Evolutionary conservation across 2,797 vertebrate species (phyloP).

Genomic region (Falco berigora): DNA sequence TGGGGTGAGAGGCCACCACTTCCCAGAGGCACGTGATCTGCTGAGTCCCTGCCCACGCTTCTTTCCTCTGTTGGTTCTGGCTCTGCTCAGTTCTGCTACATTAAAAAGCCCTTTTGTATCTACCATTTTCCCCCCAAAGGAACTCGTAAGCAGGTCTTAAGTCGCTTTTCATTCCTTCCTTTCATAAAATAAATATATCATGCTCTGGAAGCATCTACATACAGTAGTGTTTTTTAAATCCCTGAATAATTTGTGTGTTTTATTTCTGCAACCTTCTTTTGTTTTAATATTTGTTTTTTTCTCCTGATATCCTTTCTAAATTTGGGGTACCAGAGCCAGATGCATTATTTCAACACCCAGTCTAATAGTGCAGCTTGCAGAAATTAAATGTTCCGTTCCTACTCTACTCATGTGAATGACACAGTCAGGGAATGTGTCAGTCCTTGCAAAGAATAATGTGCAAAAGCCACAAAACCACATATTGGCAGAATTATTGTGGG

Average conservation of each 20-base stretch:
- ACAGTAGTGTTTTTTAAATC: background rate
- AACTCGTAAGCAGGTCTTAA: background rate
- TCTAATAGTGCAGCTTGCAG: background rate
- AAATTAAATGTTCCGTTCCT: background rate
- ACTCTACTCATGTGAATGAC: background rate
- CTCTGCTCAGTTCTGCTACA: background rate
- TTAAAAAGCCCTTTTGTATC: background rate
- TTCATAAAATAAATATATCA: background rate
- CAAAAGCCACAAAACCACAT: background rate
- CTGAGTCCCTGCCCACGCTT: background rate
- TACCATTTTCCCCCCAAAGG: background rate
- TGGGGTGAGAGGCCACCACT: background rate
- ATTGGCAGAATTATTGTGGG: background rate
- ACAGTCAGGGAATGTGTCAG: background rate
- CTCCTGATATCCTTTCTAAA: background rate
- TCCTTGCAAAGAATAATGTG: background rate
- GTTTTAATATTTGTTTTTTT: background rate
- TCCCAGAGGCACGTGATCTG: rapidly evolving
- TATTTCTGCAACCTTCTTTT: background rate
- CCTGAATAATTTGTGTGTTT: background rate
- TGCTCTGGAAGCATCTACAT: background rate
- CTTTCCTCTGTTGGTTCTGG: background rate
- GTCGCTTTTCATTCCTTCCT: background rate
- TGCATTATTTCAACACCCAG: background rate
- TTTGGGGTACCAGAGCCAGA: background rate